Evolutionary conservation across 2,888 invertebrate genomes (phyloP), one percentile per base, ranked within the genome.

Genomic region (Xanthorhoe spadicearia): DNA sequence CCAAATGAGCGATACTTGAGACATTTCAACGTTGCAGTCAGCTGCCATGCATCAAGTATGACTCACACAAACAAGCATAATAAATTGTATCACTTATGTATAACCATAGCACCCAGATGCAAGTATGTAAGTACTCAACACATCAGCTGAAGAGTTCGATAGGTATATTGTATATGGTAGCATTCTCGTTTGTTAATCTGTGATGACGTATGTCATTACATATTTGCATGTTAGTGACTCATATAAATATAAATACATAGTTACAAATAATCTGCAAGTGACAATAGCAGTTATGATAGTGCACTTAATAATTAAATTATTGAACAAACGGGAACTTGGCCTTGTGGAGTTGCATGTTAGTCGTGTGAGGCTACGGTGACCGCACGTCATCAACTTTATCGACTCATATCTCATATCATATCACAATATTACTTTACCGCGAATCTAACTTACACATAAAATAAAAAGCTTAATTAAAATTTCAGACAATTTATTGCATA

Each of bases 161-260:
- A 23, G 23, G 23, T 23, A 84, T 71, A 80, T 83, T 81, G 76
- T 85, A 84, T 78, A 83, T 83, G 86, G 83, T 85, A 85, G 92
- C 92, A 92, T 92, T 92, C 90, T 82, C 83, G 82, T 86, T 82
- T 88, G 91, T 90, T 92, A 91, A 90, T 91, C 77, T 88, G 90
- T 89, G 90, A 86, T 87, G 84, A 85, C 85, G 82, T 83, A 84
- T 88, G 85, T 86, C 87, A 85, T 92, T 93, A 93, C 93, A 93
- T 93, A 93, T 91, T 93, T 93, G 93, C 93, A 93, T 90, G 93
- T 93, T 93, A 93, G 93, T 93, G 90, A 93, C 93, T 92, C 88
- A 92, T 90, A 92, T 92, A 92, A n/a, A 92, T 88, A 93, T 93
- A 93, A 90, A 93, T 92, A 93, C 78, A 92, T 93, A 93, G 84